Evolutionary conservation across 1,140 invertebrate species (phyloP), one percentile per base, ranked within the genome.

Genomic region (Condylostylus longicornis): DNA sequence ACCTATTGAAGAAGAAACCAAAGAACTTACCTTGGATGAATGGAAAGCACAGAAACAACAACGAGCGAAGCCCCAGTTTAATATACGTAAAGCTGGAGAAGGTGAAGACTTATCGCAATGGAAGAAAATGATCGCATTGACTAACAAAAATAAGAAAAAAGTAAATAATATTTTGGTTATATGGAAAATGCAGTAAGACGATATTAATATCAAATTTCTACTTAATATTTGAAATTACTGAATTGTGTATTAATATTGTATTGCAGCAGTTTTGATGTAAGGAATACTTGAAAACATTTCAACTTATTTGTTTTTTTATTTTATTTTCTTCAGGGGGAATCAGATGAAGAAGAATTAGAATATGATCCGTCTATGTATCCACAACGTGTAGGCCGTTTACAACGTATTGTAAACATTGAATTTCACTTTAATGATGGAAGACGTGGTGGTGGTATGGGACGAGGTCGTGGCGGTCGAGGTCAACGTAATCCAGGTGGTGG

Each of bases 41-140:
- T 91, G 81, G 75, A 88, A 87, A 62, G 82, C 82, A 38, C 62
- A 82, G 48, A 74, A 77, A 45, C 72, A 71, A 39, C 71, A 72
- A 37, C 71, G 80, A 50, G 71, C 71, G 28, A 82, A 81, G 51
- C 86, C 87, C 18, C 75, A 79, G 44, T 93, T 82, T 54, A 93
- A 94, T 61, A 63, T 90, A 45, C 75, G 88, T 40, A 89, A 90
- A 63, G 82, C 88, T 37, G 86, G 86, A 28, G 87, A 94, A 67
- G 88, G 88, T 23, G 86, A 91, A 57, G 85, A 90, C 58, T 69
- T 78, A 29, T 75, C 77, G 31, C 83, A 88, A 60, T 91, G 86
- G 86, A 90, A 91, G 61, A 91, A 91, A 50, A 83, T 89, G 71
- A 82, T 84, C 37, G 56, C 55, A 20, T 43, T 59, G 38, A 53